phyloP scores from a whole-genome alignment of 2,888 invertebrate genomes.

The Phrixothrix hirtus region DNA sequence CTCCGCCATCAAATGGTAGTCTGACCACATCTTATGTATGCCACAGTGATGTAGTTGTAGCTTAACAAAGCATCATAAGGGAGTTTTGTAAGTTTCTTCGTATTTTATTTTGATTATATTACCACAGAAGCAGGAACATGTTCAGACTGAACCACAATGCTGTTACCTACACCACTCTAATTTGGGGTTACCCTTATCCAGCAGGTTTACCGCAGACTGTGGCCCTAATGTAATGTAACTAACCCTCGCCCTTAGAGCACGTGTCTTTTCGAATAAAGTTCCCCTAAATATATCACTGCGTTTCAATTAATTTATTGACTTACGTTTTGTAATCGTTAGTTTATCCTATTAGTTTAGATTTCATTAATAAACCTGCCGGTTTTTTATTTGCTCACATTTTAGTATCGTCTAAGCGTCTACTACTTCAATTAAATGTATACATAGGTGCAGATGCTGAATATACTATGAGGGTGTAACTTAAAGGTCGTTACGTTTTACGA shows the following conservation, averaged over 20 bases:
- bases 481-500: slow-evolving; percentile 37
- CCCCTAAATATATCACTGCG: slow-evolving; percentile 23
- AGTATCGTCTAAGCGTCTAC: slow-evolving; percentile 2
- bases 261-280: slow-evolving; percentile 20
- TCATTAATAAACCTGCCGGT: slow-evolving; percentile 1
- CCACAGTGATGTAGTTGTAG: background rate
- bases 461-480: slow-evolving; percentile 16
- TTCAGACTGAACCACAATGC: slow-evolving; percentile 2
- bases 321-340: slow-evolving; percentile 14
- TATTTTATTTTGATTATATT: slow-evolving; percentile 17
- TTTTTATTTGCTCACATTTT: slow-evolving; percentile 4
- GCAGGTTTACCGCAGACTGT: slow-evolving; percentile 17
- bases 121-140: background rate
- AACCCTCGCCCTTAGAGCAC: slow-evolving; percentile 27
- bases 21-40: slow-evolving; percentile 2
- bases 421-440: slow-evolving; percentile 11
- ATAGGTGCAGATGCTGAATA: slow-evolving; percentile 17
- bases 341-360: slow-evolving; percentile 10
- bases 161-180: slow-evolving; percentile 24
- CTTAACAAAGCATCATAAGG: too few species aligned
- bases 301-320: slow-evolving; percentile 28
- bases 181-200: slow-evolving; percentile 20
- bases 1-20: slow-evolving; percentile 6
- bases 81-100: slow-evolving; percentile 2
- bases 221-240: slow-evolving; percentile 24